Conservation (phyloP, 2,888 invertebrate species). For the Ennomos erosarius region DNA sequence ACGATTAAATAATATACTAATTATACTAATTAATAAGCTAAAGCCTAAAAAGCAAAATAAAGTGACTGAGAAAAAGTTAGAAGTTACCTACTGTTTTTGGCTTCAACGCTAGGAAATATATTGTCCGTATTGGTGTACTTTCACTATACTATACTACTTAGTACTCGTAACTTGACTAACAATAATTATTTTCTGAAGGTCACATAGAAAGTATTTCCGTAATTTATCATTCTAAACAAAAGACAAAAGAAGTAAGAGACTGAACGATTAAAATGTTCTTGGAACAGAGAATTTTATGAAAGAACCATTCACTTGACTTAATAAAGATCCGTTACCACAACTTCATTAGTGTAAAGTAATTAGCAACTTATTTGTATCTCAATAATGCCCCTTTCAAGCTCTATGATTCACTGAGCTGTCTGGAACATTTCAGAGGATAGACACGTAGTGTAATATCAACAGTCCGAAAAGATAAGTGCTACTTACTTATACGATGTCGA, state of each 20-base stretch:
- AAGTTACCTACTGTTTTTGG: too few species aligned
- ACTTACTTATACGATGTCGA: slow-evolving; percentile 11
- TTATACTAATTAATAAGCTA: too few species aligned
- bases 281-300: slow-evolving; percentile 7
- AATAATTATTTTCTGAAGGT: too few species aligned
- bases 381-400: slow-evolving; percentile 56
- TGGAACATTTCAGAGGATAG: slow-evolving; percentile 8
- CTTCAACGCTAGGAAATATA: too few species aligned
- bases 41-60: too few species aligned
- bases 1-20: too few species aligned
- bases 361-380: slow-evolving; percentile 54
- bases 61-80: too few species aligned
- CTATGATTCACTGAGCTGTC: slow-evolving; percentile 54
- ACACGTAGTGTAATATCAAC: background rate
- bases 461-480: slow-evolving; percentile 3
- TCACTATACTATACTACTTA: too few species aligned
- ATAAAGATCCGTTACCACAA: slow-evolving; percentile 40
- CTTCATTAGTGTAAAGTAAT: slow-evolving; percentile 58
- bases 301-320: slow-evolving; percentile 17
- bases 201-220: background rate
- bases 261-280: background rate
- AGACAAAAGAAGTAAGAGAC: background rate
- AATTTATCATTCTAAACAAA: slow-evolving; percentile 1
- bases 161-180: too few species aligned
- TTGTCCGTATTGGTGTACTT: too few species aligned